phyloP scores from a whole-genome alignment of 2,113 vertebrate species.

The Microcebus lehilahytsara region DNA sequence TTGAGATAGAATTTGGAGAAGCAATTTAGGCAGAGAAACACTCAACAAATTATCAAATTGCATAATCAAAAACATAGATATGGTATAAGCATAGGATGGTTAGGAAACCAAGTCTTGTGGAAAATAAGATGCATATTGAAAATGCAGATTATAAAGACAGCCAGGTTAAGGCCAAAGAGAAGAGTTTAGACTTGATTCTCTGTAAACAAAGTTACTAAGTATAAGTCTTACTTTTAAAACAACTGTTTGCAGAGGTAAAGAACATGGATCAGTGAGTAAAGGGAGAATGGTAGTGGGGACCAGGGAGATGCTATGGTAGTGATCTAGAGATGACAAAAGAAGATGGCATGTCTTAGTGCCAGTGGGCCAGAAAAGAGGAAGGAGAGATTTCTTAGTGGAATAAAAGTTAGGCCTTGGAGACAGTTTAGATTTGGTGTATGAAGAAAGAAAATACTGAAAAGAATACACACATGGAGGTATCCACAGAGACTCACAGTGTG shows the following conservation, averaged over 20 bases:
- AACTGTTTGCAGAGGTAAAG: not conserved
- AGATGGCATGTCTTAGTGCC: not conserved
- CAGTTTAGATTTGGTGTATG: not conserved
- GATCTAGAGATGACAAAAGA: not conserved
- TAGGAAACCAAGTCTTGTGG: not conserved
- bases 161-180: not conserved
- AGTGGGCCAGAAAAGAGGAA: not conserved
- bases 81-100: not conserved
- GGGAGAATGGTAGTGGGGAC: not conserved
- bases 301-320: fast-evolving
- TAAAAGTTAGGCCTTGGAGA: not conserved
- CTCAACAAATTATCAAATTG: not conserved
- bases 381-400: not conserved
- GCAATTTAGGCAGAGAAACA: not conserved
- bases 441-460: not conserved
- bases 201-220: not conserved
- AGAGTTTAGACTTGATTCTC: not conserved
- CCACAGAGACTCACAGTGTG: not conserved
- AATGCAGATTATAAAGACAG: not conserved
- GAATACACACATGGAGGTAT: no score
- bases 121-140: not conserved
- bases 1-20: not conserved
- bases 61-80: not conserved
- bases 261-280: not conserved
- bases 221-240: not conserved